A percentile compares a stretch with the other conserved stretches of the same genome.
These are phyloP conservation scores for Melospiza georgiana DNA, from an alignment of 2,113 vertebrate species.

Conservation along the genomic window DNA sequence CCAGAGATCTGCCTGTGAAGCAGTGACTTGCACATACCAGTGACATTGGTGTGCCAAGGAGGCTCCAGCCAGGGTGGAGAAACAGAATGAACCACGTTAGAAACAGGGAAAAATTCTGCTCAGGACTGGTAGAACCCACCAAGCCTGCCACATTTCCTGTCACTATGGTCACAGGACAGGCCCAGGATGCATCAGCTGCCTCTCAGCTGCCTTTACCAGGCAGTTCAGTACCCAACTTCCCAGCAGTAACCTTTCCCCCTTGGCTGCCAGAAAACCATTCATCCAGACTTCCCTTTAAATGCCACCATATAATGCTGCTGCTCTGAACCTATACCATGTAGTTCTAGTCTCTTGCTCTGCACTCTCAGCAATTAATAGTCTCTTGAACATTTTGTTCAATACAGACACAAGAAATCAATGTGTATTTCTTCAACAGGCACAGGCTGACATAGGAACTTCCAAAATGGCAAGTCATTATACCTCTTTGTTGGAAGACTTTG, in stretches of 20 bases:
- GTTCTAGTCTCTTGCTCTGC: neutral
- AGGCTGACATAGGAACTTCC: neutral
- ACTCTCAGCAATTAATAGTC: neutral
- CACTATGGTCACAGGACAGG: neutral
- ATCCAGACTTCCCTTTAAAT: neutral
- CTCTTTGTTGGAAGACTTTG: slow-evolving; percentile 81
- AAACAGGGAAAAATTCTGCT: neutral
- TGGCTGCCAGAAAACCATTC: neutral
- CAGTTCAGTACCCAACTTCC: neutral
- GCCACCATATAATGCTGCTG: neutral
- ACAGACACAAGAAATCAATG: neutral
- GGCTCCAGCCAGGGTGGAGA: neutral
- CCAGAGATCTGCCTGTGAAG: neutral
- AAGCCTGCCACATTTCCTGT: neutral
- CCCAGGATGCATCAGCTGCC: neutral
- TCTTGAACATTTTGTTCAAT: neutral
- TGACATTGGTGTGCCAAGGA: neutral
- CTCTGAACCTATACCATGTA: neutral
- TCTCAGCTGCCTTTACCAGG: neutral
- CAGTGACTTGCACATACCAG: neutral
- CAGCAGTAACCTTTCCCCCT: neutral
- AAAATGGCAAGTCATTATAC: slow-evolving; percentile 47
- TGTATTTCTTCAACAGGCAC: neutral
- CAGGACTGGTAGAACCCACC: neutral
- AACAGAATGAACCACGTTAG: neutral